Conservation (phyloP, 2,888 invertebrate genomes). For the Phalera bucephala region DNA sequence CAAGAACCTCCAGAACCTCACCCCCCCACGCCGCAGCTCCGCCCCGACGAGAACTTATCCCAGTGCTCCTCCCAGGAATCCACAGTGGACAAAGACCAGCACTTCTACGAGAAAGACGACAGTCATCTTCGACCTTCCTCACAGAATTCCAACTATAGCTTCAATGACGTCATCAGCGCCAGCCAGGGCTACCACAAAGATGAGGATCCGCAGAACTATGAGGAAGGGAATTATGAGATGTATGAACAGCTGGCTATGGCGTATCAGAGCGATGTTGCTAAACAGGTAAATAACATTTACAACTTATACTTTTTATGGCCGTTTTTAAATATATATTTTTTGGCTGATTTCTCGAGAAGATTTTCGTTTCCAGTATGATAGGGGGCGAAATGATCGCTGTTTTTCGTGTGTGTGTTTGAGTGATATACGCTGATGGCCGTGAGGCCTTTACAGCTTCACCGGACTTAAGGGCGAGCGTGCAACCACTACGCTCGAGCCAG, state of each 20-base stretch:
- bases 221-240: conserved; percentile 65
- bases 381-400: no score
- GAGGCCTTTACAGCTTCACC: no score
- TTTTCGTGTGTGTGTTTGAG: no score
- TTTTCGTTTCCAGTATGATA: no score
- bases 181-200: conserved; percentile 52
- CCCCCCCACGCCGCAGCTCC: conserved; percentile 15
- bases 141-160: conserved; percentile 68
- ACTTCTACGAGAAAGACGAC: conserved; percentile 61
- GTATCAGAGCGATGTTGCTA: conserved; percentile 72
- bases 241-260: conserved; percentile 75
- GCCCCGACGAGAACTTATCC: conserved; percentile 47
- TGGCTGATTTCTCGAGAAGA: no score
- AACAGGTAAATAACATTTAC: conserved; percentile 50
- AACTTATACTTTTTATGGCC: no score
- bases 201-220: conserved; percentile 49
- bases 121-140: conserved; percentile 66
- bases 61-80: conserved; percentile 67
- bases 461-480: no score
- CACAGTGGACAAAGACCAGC: conserved; percentile 39
- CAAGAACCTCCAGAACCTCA: conserved; percentile 23
- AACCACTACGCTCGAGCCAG: no score
- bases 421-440: no score
- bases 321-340: no score
- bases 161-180: conserved; percentile 62